Conservation (phyloP, 2,888 invertebrate genomes). For the Nezara viridula region DNA sequence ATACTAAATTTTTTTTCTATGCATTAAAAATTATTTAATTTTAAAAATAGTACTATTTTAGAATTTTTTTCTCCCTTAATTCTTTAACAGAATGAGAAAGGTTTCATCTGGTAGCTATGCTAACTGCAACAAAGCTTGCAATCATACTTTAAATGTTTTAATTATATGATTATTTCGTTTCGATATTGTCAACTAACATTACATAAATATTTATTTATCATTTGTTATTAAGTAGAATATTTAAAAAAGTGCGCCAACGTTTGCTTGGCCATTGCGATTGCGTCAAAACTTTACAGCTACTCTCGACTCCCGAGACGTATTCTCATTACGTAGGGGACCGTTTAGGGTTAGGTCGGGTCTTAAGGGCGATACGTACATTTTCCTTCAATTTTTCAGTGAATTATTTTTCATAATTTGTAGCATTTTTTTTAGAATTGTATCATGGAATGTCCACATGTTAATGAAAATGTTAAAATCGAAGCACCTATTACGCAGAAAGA, state of each 20-base stretch:
- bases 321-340: slow-evolving; percentile 48
- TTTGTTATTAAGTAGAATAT: slow-evolving; percentile 35
- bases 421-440: slow-evolving; percentile 67
- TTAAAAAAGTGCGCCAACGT: slow-evolving; percentile 57
- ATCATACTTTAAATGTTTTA: slow-evolving; percentile 45
- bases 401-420: slow-evolving; percentile 53
- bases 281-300: slow-evolving; percentile 48
- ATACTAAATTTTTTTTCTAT: neutral
- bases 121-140: slow-evolving; percentile 36
- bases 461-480: slow-evolving; percentile 76
- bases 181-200: slow-evolving; percentile 50
- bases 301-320: slow-evolving; percentile 43
- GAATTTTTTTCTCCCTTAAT: neutral
- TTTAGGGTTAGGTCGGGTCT: slow-evolving; percentile 51
- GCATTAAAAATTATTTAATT: neutral
- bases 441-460: slow-evolving; percentile 81
- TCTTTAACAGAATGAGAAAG: slow-evolving; percentile 1
- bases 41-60: neutral
- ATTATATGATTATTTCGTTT: slow-evolving; percentile 52
- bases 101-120: slow-evolving; percentile 25
- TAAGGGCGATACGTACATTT: slow-evolving; percentile 20
- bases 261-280: slow-evolving; percentile 54
- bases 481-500: slow-evolving; percentile 72
- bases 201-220: slow-evolving; percentile 35
- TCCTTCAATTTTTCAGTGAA: slow-evolving; percentile 40